Conservation (phyloP, 1,140 invertebrate species). For the Aplysia californica region DNA sequence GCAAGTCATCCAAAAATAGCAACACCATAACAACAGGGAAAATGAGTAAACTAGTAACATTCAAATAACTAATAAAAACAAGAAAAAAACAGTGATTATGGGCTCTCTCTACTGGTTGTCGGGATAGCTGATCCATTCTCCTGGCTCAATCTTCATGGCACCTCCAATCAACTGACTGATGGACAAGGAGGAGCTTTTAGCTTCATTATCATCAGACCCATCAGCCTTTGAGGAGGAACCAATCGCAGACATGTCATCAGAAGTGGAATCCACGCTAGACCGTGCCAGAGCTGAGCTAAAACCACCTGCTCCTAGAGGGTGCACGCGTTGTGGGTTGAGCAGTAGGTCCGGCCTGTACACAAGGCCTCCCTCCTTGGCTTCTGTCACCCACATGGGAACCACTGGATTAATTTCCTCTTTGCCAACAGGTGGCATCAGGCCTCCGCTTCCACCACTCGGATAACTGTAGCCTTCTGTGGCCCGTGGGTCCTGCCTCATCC, state of each 20-base stretch:
- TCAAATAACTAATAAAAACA: too few species aligned
- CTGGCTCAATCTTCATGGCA: constrained; percentile 33
- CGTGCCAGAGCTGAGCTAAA: background rate
- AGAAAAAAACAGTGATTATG: too few species aligned
- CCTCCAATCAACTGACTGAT: constrained; percentile 31
- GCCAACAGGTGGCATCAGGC: background rate
- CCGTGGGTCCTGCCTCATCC: background rate
- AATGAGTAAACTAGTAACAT: too few species aligned
- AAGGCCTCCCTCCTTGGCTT: background rate
- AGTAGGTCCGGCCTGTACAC: background rate
- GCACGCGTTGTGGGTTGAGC: background rate
- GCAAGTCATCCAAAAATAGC: too few species aligned
- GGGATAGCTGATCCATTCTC: constrained; percentile 27
- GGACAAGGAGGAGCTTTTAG: constrained; percentile 6
- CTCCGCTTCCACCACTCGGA: background rate
- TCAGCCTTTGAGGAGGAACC: background rate
- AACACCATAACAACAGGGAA: too few species aligned
- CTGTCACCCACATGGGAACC: background rate
- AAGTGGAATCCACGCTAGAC: background rate
- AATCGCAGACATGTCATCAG: background rate
- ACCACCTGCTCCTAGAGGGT: background rate
- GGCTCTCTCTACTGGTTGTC: background rate
- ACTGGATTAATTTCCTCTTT: background rate
- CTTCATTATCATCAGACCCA: background rate
- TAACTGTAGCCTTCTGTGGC: background rate